phyloP scores from a whole-genome alignment of 1,140 invertebrate genomes.

The Tribolium castaneum region DNA sequence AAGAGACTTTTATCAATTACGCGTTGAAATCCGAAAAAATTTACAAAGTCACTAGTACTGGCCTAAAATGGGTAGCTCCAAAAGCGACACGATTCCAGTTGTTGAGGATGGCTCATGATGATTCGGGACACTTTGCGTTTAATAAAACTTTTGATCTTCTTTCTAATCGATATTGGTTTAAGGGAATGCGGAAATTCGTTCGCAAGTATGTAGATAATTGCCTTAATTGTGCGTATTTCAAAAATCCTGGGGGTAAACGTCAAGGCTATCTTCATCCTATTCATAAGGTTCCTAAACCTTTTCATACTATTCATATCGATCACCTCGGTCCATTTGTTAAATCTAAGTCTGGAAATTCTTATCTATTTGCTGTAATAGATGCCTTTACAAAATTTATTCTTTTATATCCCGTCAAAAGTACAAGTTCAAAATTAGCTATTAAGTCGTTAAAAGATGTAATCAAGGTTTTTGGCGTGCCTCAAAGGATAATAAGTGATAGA shows the following conservation, averaged over 20 bases:
- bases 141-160: slow-evolving; percentile 56
- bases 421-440: neutral
- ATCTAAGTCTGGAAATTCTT: slow-evolving; percentile 51
- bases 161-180: slow-evolving; percentile 57
- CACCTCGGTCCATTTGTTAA: slow-evolving; percentile 49
- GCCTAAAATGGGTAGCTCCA: slow-evolving; percentile 56
- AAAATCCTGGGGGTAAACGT: slow-evolving; percentile 54
- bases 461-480: neutral
- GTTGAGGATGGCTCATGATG: slow-evolving; percentile 57
- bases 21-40: slow-evolving; percentile 45
- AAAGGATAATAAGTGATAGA: neutral
- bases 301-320: slow-evolving; percentile 50
- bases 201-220: slow-evolving; percentile 55
- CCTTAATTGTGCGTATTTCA: slow-evolving; percentile 57
- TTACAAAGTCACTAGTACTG: slow-evolving; percentile 48
- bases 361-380: slow-evolving; percentile 59
- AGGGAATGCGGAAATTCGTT: slow-evolving; percentile 55
- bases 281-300: slow-evolving; percentile 52
- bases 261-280: slow-evolving; percentile 58
- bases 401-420: neutral
- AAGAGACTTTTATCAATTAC: slow-evolving; percentile 40
- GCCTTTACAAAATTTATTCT: slow-evolving; percentile 58
- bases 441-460: neutral
- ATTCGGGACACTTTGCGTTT: slow-evolving; percentile 56
- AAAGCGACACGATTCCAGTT: slow-evolving; percentile 53